Evolutionary conservation across 1,140 invertebrate species (phyloP), one percentile per base, ranked within the genome.

Genomic region (Muscidifurax raptorellus): DNA sequence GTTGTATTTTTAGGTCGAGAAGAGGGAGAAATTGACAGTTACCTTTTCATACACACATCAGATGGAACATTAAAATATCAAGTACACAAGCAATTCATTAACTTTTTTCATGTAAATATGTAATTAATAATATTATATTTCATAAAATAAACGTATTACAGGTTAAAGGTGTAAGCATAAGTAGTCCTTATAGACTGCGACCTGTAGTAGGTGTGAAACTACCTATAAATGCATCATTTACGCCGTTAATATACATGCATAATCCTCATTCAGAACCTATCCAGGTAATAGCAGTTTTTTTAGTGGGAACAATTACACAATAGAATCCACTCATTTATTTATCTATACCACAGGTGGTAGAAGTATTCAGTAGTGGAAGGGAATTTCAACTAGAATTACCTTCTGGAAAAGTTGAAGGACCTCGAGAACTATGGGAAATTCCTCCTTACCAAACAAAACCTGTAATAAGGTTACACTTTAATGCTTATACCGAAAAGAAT

Each of bases 1-100:
- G 97, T 99, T 88, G 97, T 99, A 82, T 99, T 98, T 94, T 94
- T 99, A 88, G 98, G 98, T 27, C 94, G 98, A 89, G 96, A 97
- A 93, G 96, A 98, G 93, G 98, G 98, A 85, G 95, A 95, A 89
- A 95, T 98, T 86, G 95, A 98, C 92, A 97, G 97, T 92, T 96
- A 96, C 92, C 95, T 99, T 90, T 97, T 96, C 92, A 97, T 99
- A 90, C 98, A 99, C 92, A 99, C 98, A 22, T 98, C 98, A 75
- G 96, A 97, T 92, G 98, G 98, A 83, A 96, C 95, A 87, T 94
- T 97, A 90, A 96, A 96, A 90, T 97, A 96, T 92, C 94, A 95
- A 90, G 96, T 96, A 94, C 0, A 7, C 15, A n/a, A 89, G 0
- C 27, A 86, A 67, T 27, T 52, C 59, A 59, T 1, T 59, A 0